phyloP scores from a whole-genome alignment of 2,113 vertebrate species.

The Macrotus californicus region DNA sequence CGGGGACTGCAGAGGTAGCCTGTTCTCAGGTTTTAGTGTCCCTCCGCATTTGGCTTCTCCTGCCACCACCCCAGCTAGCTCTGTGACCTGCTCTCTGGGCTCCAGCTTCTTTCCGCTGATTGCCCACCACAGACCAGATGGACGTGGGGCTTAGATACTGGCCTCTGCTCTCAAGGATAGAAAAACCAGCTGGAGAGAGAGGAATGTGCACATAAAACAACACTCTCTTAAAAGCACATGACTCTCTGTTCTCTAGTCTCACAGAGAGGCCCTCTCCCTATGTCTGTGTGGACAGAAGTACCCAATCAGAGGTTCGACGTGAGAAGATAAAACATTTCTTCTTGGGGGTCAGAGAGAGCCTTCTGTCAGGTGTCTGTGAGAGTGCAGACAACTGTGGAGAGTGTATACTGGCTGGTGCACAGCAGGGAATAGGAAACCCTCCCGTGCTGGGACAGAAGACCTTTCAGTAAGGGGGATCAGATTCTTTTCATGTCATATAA shows the following conservation, averaged over 20 bases:
- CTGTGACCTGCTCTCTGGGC: background rate
- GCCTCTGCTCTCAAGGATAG: background rate
- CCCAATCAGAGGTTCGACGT: no score
- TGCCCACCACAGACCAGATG: background rate
- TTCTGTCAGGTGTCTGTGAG: background rate
- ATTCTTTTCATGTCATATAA: background rate
- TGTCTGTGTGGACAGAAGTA: background rate
- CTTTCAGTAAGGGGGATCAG: background rate
- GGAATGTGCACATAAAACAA: no score
- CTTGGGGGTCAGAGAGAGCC: background rate
- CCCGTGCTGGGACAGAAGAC: no score
- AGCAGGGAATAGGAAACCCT: background rate
- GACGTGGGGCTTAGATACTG: background rate
- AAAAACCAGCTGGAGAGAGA: background rate
- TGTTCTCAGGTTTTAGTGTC: background rate
- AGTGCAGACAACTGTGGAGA: background rate
- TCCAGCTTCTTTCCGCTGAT: background rate
- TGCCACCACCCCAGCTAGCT: rapidly evolving
- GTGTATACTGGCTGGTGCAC: background rate
- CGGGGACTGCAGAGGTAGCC: background rate
- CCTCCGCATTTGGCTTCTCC: background rate
- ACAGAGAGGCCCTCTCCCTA: background rate
- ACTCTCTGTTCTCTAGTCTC: background rate
- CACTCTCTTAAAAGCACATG: no score
- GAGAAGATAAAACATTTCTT: background rate